Evolutionary conservation across 2,888 invertebrate species (phyloP), one percentile per base, ranked within the genome.

Genomic region (Boloria euphrosyne): DNA sequence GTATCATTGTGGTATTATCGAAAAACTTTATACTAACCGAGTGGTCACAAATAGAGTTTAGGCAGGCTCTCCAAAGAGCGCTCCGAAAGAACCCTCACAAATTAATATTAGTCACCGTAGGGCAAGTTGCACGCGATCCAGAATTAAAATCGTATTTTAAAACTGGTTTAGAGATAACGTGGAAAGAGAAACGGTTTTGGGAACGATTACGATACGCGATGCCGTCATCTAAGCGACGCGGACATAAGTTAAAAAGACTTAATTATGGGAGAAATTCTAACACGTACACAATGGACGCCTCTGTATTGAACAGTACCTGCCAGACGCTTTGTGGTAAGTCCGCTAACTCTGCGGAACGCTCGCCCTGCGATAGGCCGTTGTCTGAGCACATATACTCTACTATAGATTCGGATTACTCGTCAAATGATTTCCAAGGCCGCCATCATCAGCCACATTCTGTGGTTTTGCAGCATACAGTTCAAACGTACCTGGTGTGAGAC

Each of bases 131-230:
- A 80, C 94, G 96, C 74, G 98, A 98, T 82, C 95, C 96, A 63
- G 98, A 98, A 81, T 93, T 98, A 73, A 94, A 97, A 83, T 96
- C 97, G 67, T 98, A 98, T 85, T 93, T 98, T 72, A 96, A 97
- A 88, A 96, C 96, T 71, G 96, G 96, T 84, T 96, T 97, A 72
- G 94, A 97, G 76, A 94, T 98, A 78, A 94, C 96, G 76, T 97
- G 97, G 95, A 96, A 96, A 81, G 98, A 98, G 90, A 96, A 96
- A 83, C 94, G 97, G 78, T 98, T 98, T 93, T 98, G 98, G 98
- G 98, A 98, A 85, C 95, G 98, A 83, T 93, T 98, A 78, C 94
- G 96, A 76, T 98, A 97, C 85, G 96, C 97, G 70, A 96, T 98
- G 94, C 98, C 98, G 68, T 95, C 96, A 77, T 95, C 95, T 75